phyloP scores from a whole-genome alignment of 2,888 invertebrate genomes.

The Ornithoptera alexandrae region DNA sequence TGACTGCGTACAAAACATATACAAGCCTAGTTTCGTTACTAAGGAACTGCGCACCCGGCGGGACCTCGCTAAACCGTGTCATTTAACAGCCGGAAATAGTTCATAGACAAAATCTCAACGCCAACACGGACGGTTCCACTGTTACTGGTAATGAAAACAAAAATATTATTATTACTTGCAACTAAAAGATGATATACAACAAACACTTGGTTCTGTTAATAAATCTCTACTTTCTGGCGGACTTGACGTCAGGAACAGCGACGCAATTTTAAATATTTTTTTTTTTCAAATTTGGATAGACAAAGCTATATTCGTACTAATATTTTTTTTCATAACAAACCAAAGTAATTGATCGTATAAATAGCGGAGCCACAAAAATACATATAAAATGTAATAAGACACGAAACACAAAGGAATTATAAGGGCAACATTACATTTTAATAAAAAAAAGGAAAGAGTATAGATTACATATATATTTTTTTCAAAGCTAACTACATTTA shows the following conservation, averaged over 20 bases:
- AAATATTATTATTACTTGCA: constrained; percentile 2
- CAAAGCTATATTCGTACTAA: no score
- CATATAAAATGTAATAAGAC: constrained; percentile 3
- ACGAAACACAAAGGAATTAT: constrained; percentile 28
- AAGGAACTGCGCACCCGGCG: constrained; percentile 1
- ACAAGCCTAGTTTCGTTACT: not conserved
- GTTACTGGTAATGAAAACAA: not conserved
- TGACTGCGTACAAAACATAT: not conserved
- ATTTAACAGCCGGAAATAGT: not conserved
- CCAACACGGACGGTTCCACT: constrained; percentile 24
- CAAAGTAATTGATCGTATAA: not conserved
- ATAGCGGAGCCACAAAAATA: constrained; percentile 3
- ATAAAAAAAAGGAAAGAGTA: constrained; percentile 39
- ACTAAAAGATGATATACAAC: not conserved
- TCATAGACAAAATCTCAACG: constrained; percentile 10
- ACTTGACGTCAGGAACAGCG: not conserved
- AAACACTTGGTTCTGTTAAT: not conserved
- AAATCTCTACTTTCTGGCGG: not conserved
- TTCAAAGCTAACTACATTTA: constrained; percentile 73
- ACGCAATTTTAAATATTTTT: constrained; percentile 10
- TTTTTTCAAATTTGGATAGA: no score
- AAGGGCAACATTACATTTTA: constrained; percentile 30
- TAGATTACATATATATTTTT: constrained; percentile 46
- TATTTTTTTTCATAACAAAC: no score
- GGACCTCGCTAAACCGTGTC: no score